phyloP scores from a whole-genome alignment of 2,113 vertebrate species.

The Rhadina sibilatrix region DNA sequence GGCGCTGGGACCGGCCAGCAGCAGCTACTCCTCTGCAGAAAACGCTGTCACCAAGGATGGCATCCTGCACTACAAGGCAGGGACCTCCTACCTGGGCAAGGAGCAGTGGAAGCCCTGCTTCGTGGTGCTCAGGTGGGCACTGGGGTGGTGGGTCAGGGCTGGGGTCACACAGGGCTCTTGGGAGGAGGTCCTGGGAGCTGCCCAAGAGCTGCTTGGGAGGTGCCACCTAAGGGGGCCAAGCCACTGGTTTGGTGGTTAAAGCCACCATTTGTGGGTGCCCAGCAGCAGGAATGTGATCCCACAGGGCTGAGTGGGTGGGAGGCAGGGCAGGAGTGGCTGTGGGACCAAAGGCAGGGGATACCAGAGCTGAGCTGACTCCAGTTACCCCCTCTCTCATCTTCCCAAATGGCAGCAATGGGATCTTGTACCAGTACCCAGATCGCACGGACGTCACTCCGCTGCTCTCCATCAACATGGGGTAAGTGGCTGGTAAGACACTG shows the following conservation, averaged over 20 bases:
- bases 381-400: background rate
- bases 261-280: background rate
- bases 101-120: slow-evolving; percentile 95
- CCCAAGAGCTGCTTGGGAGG: background rate
- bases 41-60: slow-evolving; percentile 84
- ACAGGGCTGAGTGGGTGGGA: rapidly evolving
- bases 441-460: slow-evolving; percentile 85
- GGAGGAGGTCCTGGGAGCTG: background rate
- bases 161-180: background rate
- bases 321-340: background rate
- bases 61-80: slow-evolving; percentile 84
- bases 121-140: slow-evolving; percentile 86
- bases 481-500: background rate
- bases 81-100: slow-evolving; percentile 91
- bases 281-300: background rate
- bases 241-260: background rate
- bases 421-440: slow-evolving; percentile 91
- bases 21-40: slow-evolving; percentile 21
- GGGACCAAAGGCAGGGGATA: background rate
- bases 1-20: slow-evolving; percentile 61
- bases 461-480: slow-evolving; percentile 95
- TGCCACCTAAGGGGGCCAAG: background rate
- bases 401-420: slow-evolving; percentile 79
- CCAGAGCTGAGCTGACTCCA: background rate
- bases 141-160: background rate